Conservation (phyloP, 2,888 invertebrate species). For the Matsumyia berberina region DNA sequence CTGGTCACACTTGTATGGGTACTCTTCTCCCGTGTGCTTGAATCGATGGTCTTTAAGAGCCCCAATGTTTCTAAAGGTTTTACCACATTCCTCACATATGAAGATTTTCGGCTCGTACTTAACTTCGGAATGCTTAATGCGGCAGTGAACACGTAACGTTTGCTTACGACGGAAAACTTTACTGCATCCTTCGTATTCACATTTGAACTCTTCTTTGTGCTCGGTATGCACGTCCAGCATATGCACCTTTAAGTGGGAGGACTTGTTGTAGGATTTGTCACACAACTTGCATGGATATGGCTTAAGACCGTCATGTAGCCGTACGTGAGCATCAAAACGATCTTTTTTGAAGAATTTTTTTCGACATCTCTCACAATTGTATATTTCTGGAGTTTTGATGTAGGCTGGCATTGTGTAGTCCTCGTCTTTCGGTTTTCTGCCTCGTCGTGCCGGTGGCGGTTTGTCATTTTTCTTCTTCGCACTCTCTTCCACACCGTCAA, state of each 20-base stretch:
- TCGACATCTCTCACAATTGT: slow-evolving; percentile 75
- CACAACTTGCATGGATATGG: slow-evolving; percentile 76
- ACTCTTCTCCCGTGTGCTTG: slow-evolving; percentile 77
- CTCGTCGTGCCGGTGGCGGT: slow-evolving; percentile 35
- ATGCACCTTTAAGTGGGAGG: slow-evolving; percentile 70
- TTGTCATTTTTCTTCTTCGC: slow-evolving; percentile 48
- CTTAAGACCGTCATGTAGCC: slow-evolving; percentile 66
- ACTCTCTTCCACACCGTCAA: slow-evolving; percentile 60
- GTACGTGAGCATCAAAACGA: slow-evolving; percentile 57
- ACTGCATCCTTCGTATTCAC: slow-evolving; percentile 80
- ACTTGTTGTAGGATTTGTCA: slow-evolving; percentile 73
- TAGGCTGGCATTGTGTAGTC: slow-evolving; percentile 61
- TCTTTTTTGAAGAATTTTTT: slow-evolving; percentile 75
- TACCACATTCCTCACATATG: slow-evolving; percentile 82
- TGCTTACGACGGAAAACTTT: slow-evolving; percentile 81
- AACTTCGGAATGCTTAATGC: slow-evolving; percentile 79
- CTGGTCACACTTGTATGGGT: slow-evolving; percentile 79
- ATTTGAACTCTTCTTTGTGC: slow-evolving; percentile 75
- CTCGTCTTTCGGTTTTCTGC: slow-evolving; percentile 63
- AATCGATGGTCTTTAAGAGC: slow-evolving; percentile 82
- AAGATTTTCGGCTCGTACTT: slow-evolving; percentile 78
- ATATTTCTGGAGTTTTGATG: slow-evolving; percentile 65
- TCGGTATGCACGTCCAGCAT: slow-evolving; percentile 73
- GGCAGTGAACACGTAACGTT: slow-evolving; percentile 82
- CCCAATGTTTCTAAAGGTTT: slow-evolving; percentile 82